Base-by-base conservation (phyloP, 2,888 invertebrate genomes). In the Sarcophaga carnaria region DNA sequence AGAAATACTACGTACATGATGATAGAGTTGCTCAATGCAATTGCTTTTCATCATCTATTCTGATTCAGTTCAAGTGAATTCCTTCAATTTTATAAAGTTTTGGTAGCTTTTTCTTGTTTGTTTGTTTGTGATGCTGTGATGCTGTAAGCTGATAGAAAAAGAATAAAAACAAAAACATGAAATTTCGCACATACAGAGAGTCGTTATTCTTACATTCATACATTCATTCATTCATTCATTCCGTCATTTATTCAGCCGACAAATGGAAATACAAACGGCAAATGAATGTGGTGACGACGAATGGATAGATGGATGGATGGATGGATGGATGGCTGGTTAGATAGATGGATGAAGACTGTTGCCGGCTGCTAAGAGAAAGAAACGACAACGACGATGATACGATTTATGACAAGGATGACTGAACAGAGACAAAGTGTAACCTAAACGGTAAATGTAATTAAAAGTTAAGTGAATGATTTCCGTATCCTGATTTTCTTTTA, bases 361-460 rank as follows among this genome's bases (percentile, higher is more conserved):
- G 37, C 37, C 37, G 37, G 37, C 2, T 37, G 25, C 2, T 37
- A 6, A 37, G 37, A 10, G 37, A 37, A 37, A 37, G 37, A 37
- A 37, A 37, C 37, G 37, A 37, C 37, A 37, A 62, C 60, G 77
- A 79, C 47, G 74, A 75, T 84, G 84, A 84, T 84, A 76, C 76
- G 84, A 84, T 80, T 84, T 80, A 75, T 71, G 76, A 71, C 76
- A 84, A 80, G 80, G 76, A 76, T 76, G 84, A 80, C 60, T 84
- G 80, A 75, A 84, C 84, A 84, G 64, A 80, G 80, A 84, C 84
- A 84, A 84, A 84, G 60, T 84, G 84, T 84, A 76, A 84, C 76
- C 80, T 84, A 80, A 84, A 84, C 80, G 84, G 84, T 80, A 89
- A 89, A 89, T 88, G 88, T 88, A 89, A 88, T 88, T 88, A 89